Conservation (phyloP, 1,140 invertebrate species). For the Ditylenchus dipsaci region DNA sequence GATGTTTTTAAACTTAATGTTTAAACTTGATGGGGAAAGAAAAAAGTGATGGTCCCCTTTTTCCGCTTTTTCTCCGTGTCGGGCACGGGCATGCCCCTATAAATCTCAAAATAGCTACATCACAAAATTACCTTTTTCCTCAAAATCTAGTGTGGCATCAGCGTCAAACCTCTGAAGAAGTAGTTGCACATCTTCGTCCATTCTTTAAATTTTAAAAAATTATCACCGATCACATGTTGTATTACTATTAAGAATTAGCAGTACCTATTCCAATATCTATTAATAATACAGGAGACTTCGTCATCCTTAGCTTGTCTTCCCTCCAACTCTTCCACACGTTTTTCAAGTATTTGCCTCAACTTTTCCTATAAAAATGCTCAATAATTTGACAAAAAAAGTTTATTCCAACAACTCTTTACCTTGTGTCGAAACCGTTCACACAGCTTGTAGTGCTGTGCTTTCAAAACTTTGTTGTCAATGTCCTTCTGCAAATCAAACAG, state of each 20-base stretch:
- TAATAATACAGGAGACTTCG: slow-evolving; percentile 62
- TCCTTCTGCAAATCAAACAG: slow-evolving; percentile 30
- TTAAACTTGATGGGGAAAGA: no score
- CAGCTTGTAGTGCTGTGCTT: slow-evolving; percentile 38
- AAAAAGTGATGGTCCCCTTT: no score
- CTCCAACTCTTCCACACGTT: slow-evolving; percentile 62
- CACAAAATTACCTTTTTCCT: slow-evolving; percentile 22
- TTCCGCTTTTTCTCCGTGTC: no score
- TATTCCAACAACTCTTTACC: not conserved
- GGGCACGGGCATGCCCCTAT: no score
- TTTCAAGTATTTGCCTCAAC: slow-evolving; percentile 46
- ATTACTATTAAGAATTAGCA: not conserved
- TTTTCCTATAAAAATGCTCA: slow-evolving; percentile 18
- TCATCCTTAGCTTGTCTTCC: slow-evolving; percentile 62
- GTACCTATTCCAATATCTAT: slow-evolving; percentile 63
- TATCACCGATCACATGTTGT: not conserved
- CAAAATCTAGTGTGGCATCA: slow-evolving; percentile 20
- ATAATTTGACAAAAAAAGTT: no score
- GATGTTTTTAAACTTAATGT: no score
- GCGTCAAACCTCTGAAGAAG: slow-evolving; percentile 32
- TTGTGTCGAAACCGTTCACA: slow-evolving; percentile 38
- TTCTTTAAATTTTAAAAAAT: not conserved
- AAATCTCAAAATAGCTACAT: no score
- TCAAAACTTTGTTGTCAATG: slow-evolving; percentile 29
- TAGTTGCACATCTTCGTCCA: slow-evolving; percentile 37